A percentile compares a stretch with the other conserved stretches of the same genome.
Evolutionary conservation across 2,113 vertebrate genomes (phyloP).

Genomic region (Diphyllodes magnificus): DNA sequence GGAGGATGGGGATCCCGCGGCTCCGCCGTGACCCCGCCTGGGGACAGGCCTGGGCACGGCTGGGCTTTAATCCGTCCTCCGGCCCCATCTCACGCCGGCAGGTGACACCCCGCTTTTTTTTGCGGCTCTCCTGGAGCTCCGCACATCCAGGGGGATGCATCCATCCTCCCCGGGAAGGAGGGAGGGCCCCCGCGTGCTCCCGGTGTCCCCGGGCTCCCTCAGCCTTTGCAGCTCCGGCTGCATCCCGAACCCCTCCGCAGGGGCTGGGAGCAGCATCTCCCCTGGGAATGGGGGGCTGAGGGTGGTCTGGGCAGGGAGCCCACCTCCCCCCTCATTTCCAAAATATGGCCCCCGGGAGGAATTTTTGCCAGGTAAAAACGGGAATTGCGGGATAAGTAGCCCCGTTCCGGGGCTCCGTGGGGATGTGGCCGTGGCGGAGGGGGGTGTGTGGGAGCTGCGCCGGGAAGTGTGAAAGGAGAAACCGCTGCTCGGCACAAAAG

Average conservation of each 20-base stretch:
- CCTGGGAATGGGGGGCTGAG: not conserved
- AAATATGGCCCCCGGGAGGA: rapidly evolving
- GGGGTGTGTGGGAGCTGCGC: rapidly evolving
- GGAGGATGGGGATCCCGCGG: not conserved
- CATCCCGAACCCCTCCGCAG: not conserved
- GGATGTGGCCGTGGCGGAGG: not conserved
- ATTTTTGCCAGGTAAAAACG: rapidly evolving
- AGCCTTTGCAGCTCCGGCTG: not conserved
- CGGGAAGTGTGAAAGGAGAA: not conserved
- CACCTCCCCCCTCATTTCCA: not conserved
- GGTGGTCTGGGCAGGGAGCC: rapidly evolving
- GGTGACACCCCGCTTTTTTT: not conserved
- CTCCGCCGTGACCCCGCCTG: not conserved
- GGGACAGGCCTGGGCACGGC: not conserved
- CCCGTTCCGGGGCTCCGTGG: not conserved
- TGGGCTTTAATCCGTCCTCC: not conserved
- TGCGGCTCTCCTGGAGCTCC: rapidly evolving
- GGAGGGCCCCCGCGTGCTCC: not conserved
- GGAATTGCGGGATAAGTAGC: not conserved
- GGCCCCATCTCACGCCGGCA: rapidly evolving
- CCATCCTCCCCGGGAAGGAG: not conserved
- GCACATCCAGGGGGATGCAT: rapidly evolving
- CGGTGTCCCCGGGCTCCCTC: rapidly evolving
- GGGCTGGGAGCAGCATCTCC: not conserved
- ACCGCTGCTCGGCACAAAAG: not conserved